Evolutionary conservation across 2,113 vertebrate genomes (phyloP), one percentile per base, ranked within the genome.

Genomic region (Phalacrocorax pelagicus): DNA sequence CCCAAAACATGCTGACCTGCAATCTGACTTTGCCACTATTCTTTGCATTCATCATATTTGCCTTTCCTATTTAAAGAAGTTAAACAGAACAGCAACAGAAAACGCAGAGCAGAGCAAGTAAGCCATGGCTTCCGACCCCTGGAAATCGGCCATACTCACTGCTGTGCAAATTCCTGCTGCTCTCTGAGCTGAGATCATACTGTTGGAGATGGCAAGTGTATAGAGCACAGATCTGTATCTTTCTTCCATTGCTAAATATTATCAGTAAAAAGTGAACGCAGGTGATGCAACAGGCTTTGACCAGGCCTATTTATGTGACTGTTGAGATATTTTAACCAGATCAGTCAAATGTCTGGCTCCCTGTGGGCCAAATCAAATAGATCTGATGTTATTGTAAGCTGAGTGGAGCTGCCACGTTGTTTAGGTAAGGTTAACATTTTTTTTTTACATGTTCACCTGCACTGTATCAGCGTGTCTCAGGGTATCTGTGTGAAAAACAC

Each of bases 101-200:
- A 92, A 77, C 3, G 10, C 58, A 12, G 66, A 91, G 78, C 3
- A 0, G 91, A 95, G 71, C 88, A 44, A 97, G 79, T 96, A 95
- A 96, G 91, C 87, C 81, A 12, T 78, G 96, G 81, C 91, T 96
- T 96, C 96, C 79, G 59, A 96, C 93, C 88, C 93, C 86, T 97
- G 95, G 96, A 95, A 73, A 57, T 62, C 3, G 0, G 96, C 96
- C 95, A 95, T 94, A 62, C 71, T 92, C 70, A 95, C 94, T 95
- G 94, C 95, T 96, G 92, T 94, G 96, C 95, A 92, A 84, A 94
- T 97, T 96, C 92, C 96, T 96, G 89, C 94, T 96, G 81, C 94
- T 97, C 89, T 97, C 92, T 92, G 95, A 97, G 95, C 96, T 96
- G 97, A 97, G 94, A 94, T 97, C 96, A 97, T 97, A 77, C 57